Conservation (phyloP, 2,797 vertebrate genomes). For the Xenentodon cancila region DNA sequence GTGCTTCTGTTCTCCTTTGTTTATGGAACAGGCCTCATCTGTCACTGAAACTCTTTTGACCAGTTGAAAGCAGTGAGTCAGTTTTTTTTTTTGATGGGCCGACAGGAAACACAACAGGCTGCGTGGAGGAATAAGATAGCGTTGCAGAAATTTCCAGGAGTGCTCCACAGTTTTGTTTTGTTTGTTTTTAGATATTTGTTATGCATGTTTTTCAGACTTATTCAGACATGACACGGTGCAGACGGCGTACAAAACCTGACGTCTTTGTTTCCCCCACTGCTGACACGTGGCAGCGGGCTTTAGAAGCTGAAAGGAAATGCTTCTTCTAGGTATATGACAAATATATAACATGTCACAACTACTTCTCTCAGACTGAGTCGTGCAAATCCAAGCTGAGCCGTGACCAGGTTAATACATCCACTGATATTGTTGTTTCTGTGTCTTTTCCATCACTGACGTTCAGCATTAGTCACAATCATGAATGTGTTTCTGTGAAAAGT, state of each 20-base stretch:
- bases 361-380: background rate
- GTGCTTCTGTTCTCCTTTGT: constrained; percentile 62
- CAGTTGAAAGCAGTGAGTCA: constrained; percentile 72
- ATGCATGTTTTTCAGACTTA: constrained; percentile 36
- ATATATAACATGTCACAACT: background rate
- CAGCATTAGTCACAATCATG: constrained; percentile 2
- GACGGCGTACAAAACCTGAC: constrained; percentile 8
- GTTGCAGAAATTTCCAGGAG: constrained; percentile 73
- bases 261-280: background rate
- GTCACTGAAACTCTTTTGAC: constrained; percentile 71
- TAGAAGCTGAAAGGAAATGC: background rate
- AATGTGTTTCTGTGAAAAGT: constrained; percentile 16
- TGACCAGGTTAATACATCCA: too few relatives aligned
- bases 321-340: constrained; percentile 1
- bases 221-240: constrained; percentile 4
- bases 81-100: constrained; percentile 55
- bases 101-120: constrained; percentile 77
- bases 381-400: background rate
- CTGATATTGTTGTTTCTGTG: background rate
- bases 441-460: constrained; percentile 9
- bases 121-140: constrained; percentile 80
- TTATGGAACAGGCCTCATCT: constrained; percentile 70
- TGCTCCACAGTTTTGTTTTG: constrained; percentile 40
- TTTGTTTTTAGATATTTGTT: constrained; percentile 30
- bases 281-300: background rate